A percentile compares a stretch with the other conserved stretches of the same genome.
Evolutionary conservation across 53 echinoderm and acorn worm species (phyloP).

Genomic region (Actinopyga echinites): DNA sequence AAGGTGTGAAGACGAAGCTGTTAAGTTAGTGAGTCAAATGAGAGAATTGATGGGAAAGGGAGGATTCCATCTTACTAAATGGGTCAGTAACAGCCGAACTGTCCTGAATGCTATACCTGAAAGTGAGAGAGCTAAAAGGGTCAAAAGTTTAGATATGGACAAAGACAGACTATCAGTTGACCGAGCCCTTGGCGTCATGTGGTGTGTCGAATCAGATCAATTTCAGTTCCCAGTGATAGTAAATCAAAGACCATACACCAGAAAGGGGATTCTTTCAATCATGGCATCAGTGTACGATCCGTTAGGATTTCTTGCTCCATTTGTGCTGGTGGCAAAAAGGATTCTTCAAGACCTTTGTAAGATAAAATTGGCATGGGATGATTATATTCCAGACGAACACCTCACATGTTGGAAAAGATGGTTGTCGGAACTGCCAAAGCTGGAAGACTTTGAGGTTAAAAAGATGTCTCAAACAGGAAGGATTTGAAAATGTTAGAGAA

Average conservation of each 20-base stretch:
- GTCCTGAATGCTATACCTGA: constrained; percentile 47
- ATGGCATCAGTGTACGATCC: constrained; percentile 54
- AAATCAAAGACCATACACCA: neutral
- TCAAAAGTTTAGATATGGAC: constrained; percentile 37
- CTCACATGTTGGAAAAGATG: constrained; percentile 3
- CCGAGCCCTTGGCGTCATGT: neutral
- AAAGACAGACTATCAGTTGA: constrained; percentile 18
- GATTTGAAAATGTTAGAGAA: neutral
- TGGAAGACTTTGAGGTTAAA: neutral
- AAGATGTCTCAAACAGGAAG: constrained; percentile 26
- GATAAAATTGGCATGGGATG: constrained; percentile 50
- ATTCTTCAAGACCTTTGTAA: constrained; percentile 53
- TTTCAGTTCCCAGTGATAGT: constrained; percentile 25
- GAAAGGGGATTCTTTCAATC: constrained; percentile 38
- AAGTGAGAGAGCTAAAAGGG: constrained; percentile 40
- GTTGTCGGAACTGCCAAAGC: constrained; percentile 12
- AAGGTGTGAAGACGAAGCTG: constrained; percentile 27
- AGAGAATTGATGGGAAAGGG: constrained; percentile 29
- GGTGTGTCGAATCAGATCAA: constrained; percentile 29
- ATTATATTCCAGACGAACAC: constrained; percentile 37
- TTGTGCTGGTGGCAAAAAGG: constrained; percentile 47
- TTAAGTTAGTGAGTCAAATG: neutral
- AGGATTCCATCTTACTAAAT: no score
- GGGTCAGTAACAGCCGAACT: constrained; percentile 44
- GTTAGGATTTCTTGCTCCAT: constrained; percentile 49